These are phyloP conservation scores for Oreotrochilus melanogaster DNA, from an alignment of 2,113 vertebrate species.

Conservation along the genomic window DNA sequence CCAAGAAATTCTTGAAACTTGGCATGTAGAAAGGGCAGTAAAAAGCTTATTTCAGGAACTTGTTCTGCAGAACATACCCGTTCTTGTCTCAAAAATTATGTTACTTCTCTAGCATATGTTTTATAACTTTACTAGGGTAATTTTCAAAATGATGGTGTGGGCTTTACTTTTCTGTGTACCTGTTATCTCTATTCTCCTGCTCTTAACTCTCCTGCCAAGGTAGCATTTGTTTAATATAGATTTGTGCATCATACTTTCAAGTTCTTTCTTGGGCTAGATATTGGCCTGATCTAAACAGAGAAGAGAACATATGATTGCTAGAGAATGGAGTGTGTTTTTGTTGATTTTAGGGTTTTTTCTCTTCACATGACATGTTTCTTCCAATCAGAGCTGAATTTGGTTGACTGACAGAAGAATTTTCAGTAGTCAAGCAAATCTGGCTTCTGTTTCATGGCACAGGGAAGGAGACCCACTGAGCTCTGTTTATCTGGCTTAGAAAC, in stretches of 20 bases:
- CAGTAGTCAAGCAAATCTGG: not conserved
- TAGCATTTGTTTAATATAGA: constrained; percentile 49
- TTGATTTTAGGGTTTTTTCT: not conserved
- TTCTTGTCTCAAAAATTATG: constrained; percentile 1
- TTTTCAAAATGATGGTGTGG: constrained; percentile 32
- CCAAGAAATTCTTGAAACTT: constrained; percentile 4
- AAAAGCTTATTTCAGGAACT: constrained; percentile 17
- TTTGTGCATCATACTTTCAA: constrained; percentile 5
- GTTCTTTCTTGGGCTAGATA: not conserved
- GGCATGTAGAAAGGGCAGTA: not conserved
- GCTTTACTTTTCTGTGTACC: constrained; percentile 48
- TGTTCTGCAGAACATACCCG: not conserved
- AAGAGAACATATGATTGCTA: not conserved
- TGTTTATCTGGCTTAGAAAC: not conserved
- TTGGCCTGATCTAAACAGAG: not conserved
- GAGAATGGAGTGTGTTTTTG: not conserved
- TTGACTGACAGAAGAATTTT: not conserved
- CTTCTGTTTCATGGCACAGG: not conserved
- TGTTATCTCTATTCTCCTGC: constrained; percentile 30
- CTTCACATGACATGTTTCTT: not conserved
- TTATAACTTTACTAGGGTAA: constrained; percentile 35
- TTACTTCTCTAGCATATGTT: constrained; percentile 21
- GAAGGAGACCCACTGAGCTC: not conserved
- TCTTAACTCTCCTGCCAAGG: constrained; percentile 40
- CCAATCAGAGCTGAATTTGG: not conserved